A percentile compares a stretch with the other conserved stretches of the same genome.
Conservation (phyloP, 2,888 invertebrate genomes). For the Melanostoma mellinum region DNA sequence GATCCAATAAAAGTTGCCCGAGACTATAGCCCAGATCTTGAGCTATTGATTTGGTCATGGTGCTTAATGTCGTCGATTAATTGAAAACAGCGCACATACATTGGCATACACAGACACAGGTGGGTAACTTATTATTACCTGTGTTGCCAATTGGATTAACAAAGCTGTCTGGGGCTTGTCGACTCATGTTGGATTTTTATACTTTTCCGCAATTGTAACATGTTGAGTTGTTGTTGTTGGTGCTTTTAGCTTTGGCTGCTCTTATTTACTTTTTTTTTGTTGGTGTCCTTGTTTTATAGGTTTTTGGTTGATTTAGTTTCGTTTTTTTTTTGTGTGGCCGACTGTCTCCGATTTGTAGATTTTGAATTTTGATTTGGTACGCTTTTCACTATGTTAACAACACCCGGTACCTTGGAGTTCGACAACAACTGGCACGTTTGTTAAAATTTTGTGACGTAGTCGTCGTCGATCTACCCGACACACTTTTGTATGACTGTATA, state of each 20-base stretch:
- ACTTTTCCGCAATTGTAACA: conserved; percentile 70
- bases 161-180: conserved; percentile 72
- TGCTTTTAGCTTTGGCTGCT: conserved; percentile 37
- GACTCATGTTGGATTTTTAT: conserved; percentile 64
- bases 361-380: conserved; percentile 70
- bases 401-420: conserved; percentile 66
- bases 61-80: conserved; percentile 72
- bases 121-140: conserved; percentile 72
- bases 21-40: conserved; percentile 38
- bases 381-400: conserved; percentile 58
- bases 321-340: conserved; percentile 45
- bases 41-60: conserved; percentile 70
- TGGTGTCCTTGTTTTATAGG: conserved; percentile 38
- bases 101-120: conserved; percentile 48
- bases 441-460: conserved; percentile 40
- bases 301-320: conserved; percentile 8
- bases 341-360: conserved; percentile 70
- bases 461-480: conserved; percentile 7
- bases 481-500: conserved; percentile 1
- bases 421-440: conserved; percentile 53
- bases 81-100: conserved; percentile 62
- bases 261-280: conserved; percentile 36
- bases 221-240: conserved; percentile 49
- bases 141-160: conserved; percentile 73
- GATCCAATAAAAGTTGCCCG: not conserved